Evolutionary conservation across 2,113 vertebrate species (phyloP), one percentile per base, ranked within the genome.

Genomic region (Rhodinocichla rosea): DNA sequence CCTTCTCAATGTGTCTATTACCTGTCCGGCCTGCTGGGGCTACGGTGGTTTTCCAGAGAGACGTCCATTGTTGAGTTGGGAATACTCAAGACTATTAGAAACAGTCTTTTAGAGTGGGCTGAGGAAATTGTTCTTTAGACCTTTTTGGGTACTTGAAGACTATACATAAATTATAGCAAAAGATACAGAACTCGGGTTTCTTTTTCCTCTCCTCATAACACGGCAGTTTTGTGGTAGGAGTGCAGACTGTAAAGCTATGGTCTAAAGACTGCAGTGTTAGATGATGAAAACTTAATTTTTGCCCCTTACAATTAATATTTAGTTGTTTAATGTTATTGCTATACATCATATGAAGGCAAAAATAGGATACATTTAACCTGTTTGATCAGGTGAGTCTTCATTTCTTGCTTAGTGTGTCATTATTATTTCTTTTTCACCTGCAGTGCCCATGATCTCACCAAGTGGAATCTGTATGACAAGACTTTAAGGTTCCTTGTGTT

Each of bases 371-470:
- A 35, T 88, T 71, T 79, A 53, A 59, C 20, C 33, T 88, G 6
- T 71, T 91, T 28, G 6, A 2, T 74, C 49, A 55, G 37, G 30
- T 55, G 23, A 81, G 26, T 35, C 53, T 75, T 74, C 2, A 53
- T 76, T 75, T 88, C n/a, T 73, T 94, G 42, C 64, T 89, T 82
- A 60, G 42, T 60, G 10, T 62, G 5, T 77, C 13, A 10, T 49
- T 52, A 5, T 33, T 30, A 37, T 55, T 63, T 18, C 83, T 83
- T 94, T 62, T 83, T 78, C 45, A 47, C 23, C 70, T 93, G 40
- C 47, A 99, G 99, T 96, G 98, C 98, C 70, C 99, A 99, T 76
- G 98, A 99, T 96, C 98, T 99, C 80, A 97, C 97, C 32, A 94
- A 77, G 35, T 99, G 99, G 99, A 97, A 97, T 75, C 90, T 98